These are phyloP conservation scores for Polydrusus cervinus DNA, from an alignment of 2,888 invertebrate genomes.

Conservation along the genomic window DNA sequence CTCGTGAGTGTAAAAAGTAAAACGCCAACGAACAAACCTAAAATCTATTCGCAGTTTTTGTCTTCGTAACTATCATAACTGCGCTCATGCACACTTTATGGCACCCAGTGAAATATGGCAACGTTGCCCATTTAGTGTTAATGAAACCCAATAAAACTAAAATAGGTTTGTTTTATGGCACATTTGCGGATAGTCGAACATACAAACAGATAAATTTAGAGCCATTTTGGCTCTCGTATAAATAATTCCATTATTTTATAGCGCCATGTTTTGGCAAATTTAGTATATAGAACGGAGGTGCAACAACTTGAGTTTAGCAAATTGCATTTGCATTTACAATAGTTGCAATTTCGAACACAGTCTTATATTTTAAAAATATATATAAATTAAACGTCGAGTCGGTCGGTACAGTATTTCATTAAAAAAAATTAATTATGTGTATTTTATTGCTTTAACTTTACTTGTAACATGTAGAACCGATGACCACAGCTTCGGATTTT, in stretches of 20 bases:
- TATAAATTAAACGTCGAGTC: too few relatives aligned
- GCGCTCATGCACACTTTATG: background rate
- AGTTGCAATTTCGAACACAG: background rate
- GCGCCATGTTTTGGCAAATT: constrained; percentile 41
- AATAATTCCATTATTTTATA: constrained; percentile 49
- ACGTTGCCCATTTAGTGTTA: constrained; percentile 42
- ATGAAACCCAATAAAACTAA: constrained; percentile 55
- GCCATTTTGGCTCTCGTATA: constrained; percentile 35
- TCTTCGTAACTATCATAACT: too few relatives aligned
- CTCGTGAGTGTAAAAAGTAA: too few relatives aligned
- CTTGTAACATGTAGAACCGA: too few relatives aligned
- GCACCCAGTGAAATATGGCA: constrained; percentile 34
- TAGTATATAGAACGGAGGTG: constrained; percentile 23
- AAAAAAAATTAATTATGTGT: too few relatives aligned
- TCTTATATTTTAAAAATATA: too few relatives aligned
- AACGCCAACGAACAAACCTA: too few relatives aligned
- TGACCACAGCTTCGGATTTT: too few relatives aligned
- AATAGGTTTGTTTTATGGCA: constrained; percentile 54
- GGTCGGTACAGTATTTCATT: too few relatives aligned
- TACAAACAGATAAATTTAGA: constrained; percentile 43
- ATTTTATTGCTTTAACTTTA: too few relatives aligned
- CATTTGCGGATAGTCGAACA: constrained; percentile 52
- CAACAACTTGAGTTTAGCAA: constrained; percentile 18
- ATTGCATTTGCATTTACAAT: constrained; percentile 25
- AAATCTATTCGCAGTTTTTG: too few relatives aligned